Conservation (phyloP, 1,140 invertebrate genomes). For the Caenorhabditis inopinata region DNA sequence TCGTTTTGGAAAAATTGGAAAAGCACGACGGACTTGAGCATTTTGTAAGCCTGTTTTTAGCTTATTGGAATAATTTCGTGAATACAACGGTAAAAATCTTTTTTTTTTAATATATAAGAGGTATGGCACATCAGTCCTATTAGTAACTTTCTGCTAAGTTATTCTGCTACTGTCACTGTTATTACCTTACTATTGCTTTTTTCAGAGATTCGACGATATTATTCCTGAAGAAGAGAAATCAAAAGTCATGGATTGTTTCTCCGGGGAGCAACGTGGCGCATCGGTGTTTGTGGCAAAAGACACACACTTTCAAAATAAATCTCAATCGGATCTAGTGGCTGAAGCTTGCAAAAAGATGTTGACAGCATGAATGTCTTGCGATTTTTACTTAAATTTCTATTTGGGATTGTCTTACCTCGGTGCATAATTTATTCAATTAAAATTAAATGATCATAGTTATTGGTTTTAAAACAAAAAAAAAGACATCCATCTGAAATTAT, state of each 20-base stretch:
- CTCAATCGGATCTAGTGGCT: conserved; percentile 35
- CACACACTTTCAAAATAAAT: conserved; percentile 48
- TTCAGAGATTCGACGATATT: neutral
- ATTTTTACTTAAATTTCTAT: conserved; percentile 1
- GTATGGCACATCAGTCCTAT: too few relatives aligned
- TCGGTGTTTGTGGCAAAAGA: conserved; percentile 43
- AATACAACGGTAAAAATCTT: too few relatives aligned
- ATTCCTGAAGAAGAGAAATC: neutral
- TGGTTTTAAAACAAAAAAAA: too few relatives aligned
- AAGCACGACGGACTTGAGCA: conserved; percentile 11
- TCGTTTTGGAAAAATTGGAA: neutral
- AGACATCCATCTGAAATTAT: too few relatives aligned
- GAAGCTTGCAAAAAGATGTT: conserved; percentile 39
- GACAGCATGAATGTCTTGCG: neutral
- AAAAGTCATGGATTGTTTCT: conserved; percentile 14
- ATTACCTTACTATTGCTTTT: neutral
- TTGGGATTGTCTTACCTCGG: too few relatives aligned
- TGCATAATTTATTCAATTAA: neutral
- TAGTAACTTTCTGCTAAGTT: too few relatives aligned
- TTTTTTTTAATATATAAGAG: too few relatives aligned
- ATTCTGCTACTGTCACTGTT: too few relatives aligned
- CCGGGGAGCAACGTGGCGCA: neutral
- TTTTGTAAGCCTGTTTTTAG: neutral
- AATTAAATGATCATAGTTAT: neutral
- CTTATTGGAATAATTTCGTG: too few relatives aligned